Conservation (phyloP, 1,140 invertebrate genomes). For the Listronotus bonariensis region DNA sequence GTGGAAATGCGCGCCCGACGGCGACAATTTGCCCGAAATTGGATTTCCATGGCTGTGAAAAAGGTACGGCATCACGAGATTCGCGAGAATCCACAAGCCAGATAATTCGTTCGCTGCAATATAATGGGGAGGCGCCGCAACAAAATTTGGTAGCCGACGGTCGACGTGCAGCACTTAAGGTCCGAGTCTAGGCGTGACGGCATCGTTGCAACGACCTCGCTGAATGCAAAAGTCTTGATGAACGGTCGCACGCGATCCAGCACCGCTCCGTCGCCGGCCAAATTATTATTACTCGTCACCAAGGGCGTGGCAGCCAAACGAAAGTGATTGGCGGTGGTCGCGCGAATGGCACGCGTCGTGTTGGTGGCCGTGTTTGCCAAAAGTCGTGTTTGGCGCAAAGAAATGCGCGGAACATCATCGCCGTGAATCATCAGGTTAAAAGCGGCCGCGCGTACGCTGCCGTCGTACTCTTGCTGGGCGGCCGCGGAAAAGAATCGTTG, state of each 20-base stretch:
- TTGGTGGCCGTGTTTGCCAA: conserved; percentile 3
- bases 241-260: conserved; percentile 3
- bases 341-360: conserved; percentile 1
- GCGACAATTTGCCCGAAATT: no score
- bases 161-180: conserved; percentile 2
- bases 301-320: background rate
- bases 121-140: conserved; percentile 3
- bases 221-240: conserved; percentile 4
- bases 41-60: no score
- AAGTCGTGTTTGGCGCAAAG: conserved; percentile 1
- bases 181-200: background rate
- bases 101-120: conserved; percentile 1
- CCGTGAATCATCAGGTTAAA: conserved; percentile 1
- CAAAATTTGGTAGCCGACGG: conserved; percentile 3
- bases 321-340: conserved; percentile 3
- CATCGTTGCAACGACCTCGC: conserved; percentile 1
- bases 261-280: conserved; percentile 2
- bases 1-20: no score
- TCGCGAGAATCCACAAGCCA: background rate
- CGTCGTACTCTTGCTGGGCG: conserved; percentile 3
- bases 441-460: conserved; percentile 2
- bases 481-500: conserved; percentile 3
- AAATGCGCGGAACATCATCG: conserved; percentile 1
- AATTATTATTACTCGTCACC: background rate
- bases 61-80: no score